Evolutionary conservation across 2,113 vertebrate species (phyloP).

Genomic region (Origma solitaria): DNA sequence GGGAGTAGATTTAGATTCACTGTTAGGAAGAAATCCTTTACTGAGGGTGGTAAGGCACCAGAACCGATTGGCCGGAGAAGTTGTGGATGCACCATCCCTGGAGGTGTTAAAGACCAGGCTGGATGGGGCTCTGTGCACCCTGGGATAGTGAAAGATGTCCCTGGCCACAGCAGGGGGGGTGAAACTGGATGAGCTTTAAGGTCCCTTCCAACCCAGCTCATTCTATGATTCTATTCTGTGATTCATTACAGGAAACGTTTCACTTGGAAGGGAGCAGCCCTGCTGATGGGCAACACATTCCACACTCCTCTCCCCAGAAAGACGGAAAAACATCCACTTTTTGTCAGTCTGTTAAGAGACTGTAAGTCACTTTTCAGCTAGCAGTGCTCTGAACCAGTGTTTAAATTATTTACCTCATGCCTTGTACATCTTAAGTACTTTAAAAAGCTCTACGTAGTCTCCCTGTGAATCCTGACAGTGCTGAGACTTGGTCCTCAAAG

Average conservation of each 20-base stretch:
- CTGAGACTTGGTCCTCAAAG: background rate
- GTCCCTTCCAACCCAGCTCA: background rate
- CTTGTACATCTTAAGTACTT: background rate
- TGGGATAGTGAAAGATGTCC: background rate
- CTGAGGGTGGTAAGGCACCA: background rate
- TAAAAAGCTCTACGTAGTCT: background rate
- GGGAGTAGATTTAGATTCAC: background rate
- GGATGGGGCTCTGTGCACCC: background rate
- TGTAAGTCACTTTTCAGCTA: background rate
- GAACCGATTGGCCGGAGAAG: background rate
- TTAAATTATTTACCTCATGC: constrained; percentile 5
- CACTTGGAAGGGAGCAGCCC: background rate
- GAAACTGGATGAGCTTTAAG: background rate
- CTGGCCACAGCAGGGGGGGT: background rate
- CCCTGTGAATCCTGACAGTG: background rate
- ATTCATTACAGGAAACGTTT: background rate
- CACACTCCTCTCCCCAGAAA: background rate
- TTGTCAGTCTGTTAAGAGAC: background rate
- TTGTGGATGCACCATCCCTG: background rate
- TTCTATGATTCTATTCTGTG: background rate
- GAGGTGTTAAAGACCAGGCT: background rate
- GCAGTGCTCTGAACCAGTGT: background rate
- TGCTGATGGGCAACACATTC: background rate
- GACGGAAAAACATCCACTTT: background rate
- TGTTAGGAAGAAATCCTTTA: background rate